Evolutionary conservation across 2,113 vertebrate genomes (phyloP).

Genomic region (Philantomba maxwellii): DNA sequence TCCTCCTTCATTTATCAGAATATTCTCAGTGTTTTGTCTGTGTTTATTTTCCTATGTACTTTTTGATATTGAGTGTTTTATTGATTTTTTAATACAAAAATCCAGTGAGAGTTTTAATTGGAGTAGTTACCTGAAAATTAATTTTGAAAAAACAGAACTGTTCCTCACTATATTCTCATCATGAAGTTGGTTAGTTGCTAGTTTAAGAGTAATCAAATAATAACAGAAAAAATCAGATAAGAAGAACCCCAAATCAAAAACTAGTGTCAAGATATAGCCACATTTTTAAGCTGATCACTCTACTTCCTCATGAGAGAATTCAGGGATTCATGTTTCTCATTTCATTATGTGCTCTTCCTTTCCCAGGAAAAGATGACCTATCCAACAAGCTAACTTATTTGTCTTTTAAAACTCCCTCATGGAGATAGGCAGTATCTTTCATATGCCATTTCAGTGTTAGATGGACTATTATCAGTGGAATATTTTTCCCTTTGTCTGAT

Average conservation of each 20-base stretch:
- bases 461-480: neutral
- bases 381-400: neutral
- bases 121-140: neutral
- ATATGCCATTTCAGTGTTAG: neutral
- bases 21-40: neutral
- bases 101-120: neutral
- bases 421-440: neutral
- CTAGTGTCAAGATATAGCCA: neutral
- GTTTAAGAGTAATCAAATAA: neutral
- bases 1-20: neutral
- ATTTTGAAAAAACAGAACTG: neutral
- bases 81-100: constrained; percentile 1
- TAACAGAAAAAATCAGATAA: neutral
- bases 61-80: neutral
- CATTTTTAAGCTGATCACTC: neutral
- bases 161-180: neutral
- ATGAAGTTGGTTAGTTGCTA: neutral
- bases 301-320: neutral
- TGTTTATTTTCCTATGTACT: neutral
- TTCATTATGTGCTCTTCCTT: neutral
- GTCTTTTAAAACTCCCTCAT: neutral
- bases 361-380: neutral
- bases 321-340: neutral
- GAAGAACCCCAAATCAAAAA: neutral
- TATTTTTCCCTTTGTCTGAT: neutral